Base-by-base conservation (phyloP, 2,113 vertebrate genomes). In the Acrocephalus kingi region DNA sequence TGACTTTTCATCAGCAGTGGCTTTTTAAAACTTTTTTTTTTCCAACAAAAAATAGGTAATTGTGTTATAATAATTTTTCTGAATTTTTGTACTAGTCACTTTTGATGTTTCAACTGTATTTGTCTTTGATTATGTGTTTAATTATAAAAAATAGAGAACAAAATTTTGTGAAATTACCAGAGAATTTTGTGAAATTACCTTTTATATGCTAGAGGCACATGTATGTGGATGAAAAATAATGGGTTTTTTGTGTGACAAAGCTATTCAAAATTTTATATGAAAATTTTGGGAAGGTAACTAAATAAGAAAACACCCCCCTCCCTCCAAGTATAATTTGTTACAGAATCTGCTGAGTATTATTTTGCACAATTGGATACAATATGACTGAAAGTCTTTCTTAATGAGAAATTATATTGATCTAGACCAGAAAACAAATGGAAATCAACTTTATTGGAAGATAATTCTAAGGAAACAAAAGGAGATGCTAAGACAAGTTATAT, bases 151-250 rank as follows among this genome's bases (percentile, higher is more conserved):
- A 73, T 11, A 49, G 43, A 76, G 33, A 83, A 64, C 7, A 94
- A 73, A 85, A n/a, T 74, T 64, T 49, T 89, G 66, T 86, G 94
- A 80, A 92, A 52, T 67, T 90, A 58, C 80, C 92, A 35, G 35
- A 35, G 35, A 85, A n/a, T 74, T 64, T 49, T 89, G 66, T 86
- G 94, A 80, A 92, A 52, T 67, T 90, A 58, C 80, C 92, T 94
- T 87, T 96, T 82, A 43, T 54, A 22, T 85, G 41, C 15, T 45
- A 82, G 27, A 85, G 8, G 27, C 25, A 48, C 41, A 30, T 55
- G 12, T 41, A 35, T 3, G 2, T 41, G 11, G 43, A 33, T 43
- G 86, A 64, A 89, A 89, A 72, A 27, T 9, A 15, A 45, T 49
- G 6, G 0, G 3, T 23, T 58, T 68, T 64, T 45, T 68, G 30